Conservation (phyloP, 2,113 vertebrate genomes). For the Chaetorhynchus papuensis region DNA sequence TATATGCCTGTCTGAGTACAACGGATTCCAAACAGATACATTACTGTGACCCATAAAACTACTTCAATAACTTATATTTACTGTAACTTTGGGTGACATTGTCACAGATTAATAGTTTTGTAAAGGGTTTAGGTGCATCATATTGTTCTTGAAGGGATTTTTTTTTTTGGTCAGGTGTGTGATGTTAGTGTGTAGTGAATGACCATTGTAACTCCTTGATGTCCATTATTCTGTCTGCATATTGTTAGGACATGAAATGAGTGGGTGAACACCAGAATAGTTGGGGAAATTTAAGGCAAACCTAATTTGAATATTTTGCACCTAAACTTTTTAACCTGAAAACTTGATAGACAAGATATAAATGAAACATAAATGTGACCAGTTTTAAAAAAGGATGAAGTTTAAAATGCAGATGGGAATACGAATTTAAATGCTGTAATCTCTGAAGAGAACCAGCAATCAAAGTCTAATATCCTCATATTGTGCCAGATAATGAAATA, state of each 20-base stretch:
- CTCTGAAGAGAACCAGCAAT: conserved; percentile 43
- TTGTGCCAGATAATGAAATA: conserved; percentile 54
- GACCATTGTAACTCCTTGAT: neutral
- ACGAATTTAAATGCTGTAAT: conserved; percentile 40
- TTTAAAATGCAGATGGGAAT: conserved; percentile 24
- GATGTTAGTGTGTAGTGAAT: neutral
- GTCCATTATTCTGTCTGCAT: neutral
- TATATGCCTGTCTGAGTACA: neutral
- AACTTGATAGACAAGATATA: neutral
- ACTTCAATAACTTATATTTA: conserved; percentile 19
- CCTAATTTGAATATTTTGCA: neutral
- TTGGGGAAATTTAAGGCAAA: neutral
- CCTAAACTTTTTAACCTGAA: neutral
- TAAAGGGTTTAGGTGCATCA: neutral
- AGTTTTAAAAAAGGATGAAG: neutral
- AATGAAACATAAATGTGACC: neutral
- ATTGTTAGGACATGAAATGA: neutral
- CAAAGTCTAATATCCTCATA: conserved; percentile 56
- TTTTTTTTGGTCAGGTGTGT: neutral
- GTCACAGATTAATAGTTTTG: neutral
- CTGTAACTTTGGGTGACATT: neutral
- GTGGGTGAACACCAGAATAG: neutral
- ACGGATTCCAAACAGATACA: neutral
- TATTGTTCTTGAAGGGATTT: neutral
- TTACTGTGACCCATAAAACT: neutral